phyloP scores from a whole-genome alignment of 2,113 vertebrate species.

The Macaca mulatta region DNA sequence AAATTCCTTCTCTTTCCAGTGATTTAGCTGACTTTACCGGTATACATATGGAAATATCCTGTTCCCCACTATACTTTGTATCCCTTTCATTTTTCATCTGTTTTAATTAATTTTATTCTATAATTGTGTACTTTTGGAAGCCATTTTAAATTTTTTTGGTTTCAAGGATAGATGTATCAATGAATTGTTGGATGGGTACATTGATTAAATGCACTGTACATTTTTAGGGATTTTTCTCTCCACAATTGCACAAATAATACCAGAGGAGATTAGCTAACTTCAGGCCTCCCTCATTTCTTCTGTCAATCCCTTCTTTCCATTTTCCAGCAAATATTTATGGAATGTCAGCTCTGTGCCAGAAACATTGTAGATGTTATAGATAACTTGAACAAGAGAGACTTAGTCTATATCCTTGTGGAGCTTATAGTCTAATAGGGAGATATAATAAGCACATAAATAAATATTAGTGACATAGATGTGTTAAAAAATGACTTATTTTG shows the following conservation, averaged over 20 bases:
- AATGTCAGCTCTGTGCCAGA: not conserved
- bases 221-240: not conserved
- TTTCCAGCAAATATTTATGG: constrained; percentile 8
- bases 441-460: not conserved
- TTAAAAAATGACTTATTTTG: not conserved
- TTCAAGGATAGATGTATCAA: not conserved
- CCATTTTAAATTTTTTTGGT: not conserved
- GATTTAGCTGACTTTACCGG: not conserved
- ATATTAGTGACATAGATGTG: not conserved
- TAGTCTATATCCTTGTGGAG: not conserved
- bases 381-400: not conserved
- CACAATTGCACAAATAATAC: not conserved
- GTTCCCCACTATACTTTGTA: not conserved
- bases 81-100: not conserved
- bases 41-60: not conserved
- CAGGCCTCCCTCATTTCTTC: not conserved
- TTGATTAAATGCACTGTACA: not conserved
- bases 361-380: not conserved
- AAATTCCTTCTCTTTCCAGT: not conserved
- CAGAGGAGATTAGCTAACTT: not conserved
- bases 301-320: not conserved
- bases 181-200: not conserved
- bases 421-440: not conserved
- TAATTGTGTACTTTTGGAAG: not conserved
- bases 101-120: not conserved